Evolutionary conservation across 2,113 vertebrate species (phyloP).

Genomic region (Rhabdomys dilectus): DNA sequence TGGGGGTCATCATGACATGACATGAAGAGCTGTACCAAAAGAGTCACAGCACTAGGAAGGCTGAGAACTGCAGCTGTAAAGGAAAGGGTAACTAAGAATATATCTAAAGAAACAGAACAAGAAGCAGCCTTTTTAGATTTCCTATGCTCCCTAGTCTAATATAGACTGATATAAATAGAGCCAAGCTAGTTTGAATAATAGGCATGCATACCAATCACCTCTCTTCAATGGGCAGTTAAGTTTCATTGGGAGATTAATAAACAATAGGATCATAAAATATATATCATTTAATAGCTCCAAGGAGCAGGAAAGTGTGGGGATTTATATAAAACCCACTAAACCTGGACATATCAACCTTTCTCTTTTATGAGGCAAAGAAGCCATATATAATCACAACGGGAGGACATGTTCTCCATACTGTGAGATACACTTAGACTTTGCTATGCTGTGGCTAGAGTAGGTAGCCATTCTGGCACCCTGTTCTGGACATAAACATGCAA

Average conservation of each 20-base stretch:
- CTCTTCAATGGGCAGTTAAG: background rate
- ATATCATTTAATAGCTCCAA: background rate
- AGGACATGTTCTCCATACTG: background rate
- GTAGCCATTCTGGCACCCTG: background rate
- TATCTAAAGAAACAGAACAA: background rate
- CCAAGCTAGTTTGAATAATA: background rate
- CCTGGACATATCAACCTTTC: background rate
- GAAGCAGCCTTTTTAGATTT: background rate
- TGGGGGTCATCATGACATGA: background rate
- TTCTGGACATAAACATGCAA: background rate
- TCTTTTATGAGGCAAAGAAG: background rate
- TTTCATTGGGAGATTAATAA: constrained; percentile 38
- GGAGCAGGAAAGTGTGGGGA: background rate
- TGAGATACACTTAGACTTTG: background rate
- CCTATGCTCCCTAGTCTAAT: background rate
- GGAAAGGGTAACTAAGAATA: background rate
- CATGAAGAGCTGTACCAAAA: background rate
- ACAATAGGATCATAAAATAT: background rate
- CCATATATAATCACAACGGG: background rate
- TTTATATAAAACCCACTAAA: background rate
- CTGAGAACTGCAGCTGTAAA: background rate
- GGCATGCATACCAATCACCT: background rate
- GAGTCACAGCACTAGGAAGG: background rate
- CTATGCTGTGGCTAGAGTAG: background rate
- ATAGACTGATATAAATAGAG: background rate